Conservation (phyloP, 2,113 vertebrate genomes). For the Maccullochella peelii region DNA sequence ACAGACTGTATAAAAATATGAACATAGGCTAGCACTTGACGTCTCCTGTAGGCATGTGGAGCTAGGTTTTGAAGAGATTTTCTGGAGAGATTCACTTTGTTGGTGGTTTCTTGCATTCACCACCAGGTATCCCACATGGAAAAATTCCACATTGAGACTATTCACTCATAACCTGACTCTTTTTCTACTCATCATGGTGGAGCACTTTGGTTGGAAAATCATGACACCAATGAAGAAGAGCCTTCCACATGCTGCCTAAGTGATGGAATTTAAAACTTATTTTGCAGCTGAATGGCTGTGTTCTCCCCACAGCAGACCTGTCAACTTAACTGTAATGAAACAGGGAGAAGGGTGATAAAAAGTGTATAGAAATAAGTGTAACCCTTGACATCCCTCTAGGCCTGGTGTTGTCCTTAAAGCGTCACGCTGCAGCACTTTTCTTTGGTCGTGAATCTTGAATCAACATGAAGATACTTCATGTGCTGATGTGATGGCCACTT, state of each 20-base stretch:
- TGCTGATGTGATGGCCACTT: background rate
- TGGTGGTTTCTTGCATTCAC: background rate
- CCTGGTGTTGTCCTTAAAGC: slow-evolving; percentile 20
- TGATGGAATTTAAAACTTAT: slow-evolving; percentile 59
- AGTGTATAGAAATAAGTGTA: slow-evolving; percentile 58
- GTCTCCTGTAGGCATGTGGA: background rate
- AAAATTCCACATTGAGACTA: background rate
- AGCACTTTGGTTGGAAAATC: slow-evolving; percentile 21
- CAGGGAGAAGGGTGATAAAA: slow-evolving; percentile 52
- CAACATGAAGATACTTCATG: background rate
- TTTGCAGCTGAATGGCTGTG: slow-evolving; percentile 52
- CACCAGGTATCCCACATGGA: background rate
- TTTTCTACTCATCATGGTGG: background rate
- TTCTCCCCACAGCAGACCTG: slow-evolving; percentile 58
- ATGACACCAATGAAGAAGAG: slow-evolving; percentile 20
- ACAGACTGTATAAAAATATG: background rate
- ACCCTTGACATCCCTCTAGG: slow-evolving; percentile 9
- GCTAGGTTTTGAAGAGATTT: background rate
- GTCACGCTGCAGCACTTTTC: slow-evolving; percentile 11
- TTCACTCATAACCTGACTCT: background rate
- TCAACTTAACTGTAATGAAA: slow-evolving; percentile 58
- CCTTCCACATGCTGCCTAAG: background rate
- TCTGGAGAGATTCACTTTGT: background rate
- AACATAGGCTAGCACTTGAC: background rate
- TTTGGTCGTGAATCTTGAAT: background rate